Percentiles rank a stretch among this genome's conserved stretches.
Conservation (phyloP, 2,888 invertebrate species). For the Poecilus cupreus region DNA sequence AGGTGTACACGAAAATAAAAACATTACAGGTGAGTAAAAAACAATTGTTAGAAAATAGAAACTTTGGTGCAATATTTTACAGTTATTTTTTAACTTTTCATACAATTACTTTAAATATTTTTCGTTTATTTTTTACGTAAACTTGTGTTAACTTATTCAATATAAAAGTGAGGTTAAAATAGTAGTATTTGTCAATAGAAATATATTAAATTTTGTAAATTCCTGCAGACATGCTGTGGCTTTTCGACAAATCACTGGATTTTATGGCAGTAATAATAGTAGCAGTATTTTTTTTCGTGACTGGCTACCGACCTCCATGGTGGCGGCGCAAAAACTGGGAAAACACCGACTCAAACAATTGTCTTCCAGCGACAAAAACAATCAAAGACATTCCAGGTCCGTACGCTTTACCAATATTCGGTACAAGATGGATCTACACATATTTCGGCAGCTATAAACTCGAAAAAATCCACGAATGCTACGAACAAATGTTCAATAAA, state of each 20-base stretch:
- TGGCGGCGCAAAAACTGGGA: conserved; percentile 61
- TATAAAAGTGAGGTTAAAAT: neutral
- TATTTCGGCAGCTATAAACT: conserved; percentile 79
- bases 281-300: conserved; percentile 65
- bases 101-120: neutral
- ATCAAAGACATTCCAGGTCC: conserved; percentile 82
- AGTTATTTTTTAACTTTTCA: neutral
- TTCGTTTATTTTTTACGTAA: neutral
- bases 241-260: conserved; percentile 64
- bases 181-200: neutral
- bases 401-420: conserved; percentile 81
- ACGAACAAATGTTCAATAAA: conserved; percentile 82
- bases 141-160: neutral
- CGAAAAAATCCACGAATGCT: conserved; percentile 86
- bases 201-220: too few species aligned
- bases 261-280: conserved; percentile 64
- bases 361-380: conserved; percentile 55
- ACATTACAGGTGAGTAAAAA: neutral
- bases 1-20: neutral
- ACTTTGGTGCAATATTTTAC: neutral
- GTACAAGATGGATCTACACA: conserved; percentile 88
- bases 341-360: conserved; percentile 22
- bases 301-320: conserved; percentile 69
- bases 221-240: conserved; percentile 53
- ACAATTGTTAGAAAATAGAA: neutral